Evolutionary conservation across 2,797 vertebrate genomes (phyloP).

Genomic region (Rallus crepitans): DNA sequence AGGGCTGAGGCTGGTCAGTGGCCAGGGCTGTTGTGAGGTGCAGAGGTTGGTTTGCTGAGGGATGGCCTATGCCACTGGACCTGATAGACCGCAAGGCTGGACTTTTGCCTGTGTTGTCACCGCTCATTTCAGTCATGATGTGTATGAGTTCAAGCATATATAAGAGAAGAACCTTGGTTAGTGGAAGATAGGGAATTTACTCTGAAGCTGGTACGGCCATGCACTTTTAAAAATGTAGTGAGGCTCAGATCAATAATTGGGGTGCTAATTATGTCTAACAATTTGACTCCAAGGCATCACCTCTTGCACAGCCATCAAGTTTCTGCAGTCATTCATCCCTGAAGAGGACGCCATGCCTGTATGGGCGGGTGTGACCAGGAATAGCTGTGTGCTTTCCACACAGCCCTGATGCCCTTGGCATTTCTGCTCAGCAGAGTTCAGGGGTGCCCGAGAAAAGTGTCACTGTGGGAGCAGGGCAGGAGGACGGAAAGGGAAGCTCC

Average conservation of each 20-base stretch:
- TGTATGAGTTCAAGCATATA: not conserved
- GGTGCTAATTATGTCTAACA: not conserved
- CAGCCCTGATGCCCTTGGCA: not conserved
- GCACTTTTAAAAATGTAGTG: not conserved
- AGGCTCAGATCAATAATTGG: not conserved
- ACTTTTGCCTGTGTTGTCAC: not conserved
- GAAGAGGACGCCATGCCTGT: not conserved
- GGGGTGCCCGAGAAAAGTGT: not conserved
- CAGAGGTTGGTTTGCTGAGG: rapidly evolving
- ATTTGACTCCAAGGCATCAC: not conserved
- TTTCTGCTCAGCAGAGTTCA: not conserved
- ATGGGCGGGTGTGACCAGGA: rapidly evolving
- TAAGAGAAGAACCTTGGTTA: not conserved
- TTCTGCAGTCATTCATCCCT: not conserved
- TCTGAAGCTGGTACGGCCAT: not conserved
- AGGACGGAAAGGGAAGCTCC: rapidly evolving
- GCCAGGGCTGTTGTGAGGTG: rapidly evolving
- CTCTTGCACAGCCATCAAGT: not conserved
- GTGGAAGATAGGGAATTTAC: not conserved
- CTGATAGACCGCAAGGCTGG: not conserved
- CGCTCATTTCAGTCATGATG: not conserved
- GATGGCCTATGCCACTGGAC: too few species aligned
- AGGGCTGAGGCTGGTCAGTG: rapidly evolving
- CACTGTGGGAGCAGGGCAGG: not conserved
- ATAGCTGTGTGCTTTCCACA: rapidly evolving